Evolutionary conservation across 2,113 vertebrate genomes (phyloP).

Genomic region (Patagioenas fasciata): DNA sequence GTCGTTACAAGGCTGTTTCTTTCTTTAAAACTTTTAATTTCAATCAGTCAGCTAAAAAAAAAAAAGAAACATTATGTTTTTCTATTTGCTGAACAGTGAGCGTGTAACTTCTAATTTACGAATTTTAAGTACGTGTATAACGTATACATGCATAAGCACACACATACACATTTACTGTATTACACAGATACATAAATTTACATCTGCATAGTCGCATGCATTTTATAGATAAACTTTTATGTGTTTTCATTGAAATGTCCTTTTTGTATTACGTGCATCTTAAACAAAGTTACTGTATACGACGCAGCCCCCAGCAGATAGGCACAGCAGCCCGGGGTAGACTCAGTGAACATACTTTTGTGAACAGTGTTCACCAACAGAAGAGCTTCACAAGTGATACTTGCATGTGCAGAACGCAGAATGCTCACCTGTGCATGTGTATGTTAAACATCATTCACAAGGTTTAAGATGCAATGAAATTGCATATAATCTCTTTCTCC

Average conservation of each 20-base stretch:
- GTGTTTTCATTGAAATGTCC: background rate
- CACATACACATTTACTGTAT: background rate
- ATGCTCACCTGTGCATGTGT: background rate
- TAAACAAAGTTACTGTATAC: background rate
- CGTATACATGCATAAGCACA: background rate
- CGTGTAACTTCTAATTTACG: background rate
- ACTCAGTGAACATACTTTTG: background rate
- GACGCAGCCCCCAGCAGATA: background rate
- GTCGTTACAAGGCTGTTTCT: background rate
- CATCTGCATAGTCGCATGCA: background rate
- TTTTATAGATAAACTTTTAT: background rate
- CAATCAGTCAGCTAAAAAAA: background rate
- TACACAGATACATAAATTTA: background rate
- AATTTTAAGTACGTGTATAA: background rate
- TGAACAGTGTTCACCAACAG: background rate
- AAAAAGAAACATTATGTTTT: background rate
- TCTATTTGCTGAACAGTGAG: background rate
- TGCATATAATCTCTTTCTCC: background rate
- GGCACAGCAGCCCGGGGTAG: background rate
- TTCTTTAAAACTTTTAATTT: background rate
- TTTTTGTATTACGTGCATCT: background rate
- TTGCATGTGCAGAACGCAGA: rapidly evolving
- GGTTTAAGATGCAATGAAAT: background rate
- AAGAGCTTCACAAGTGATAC: background rate
- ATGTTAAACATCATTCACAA: background rate